Base-by-base conservation (phyloP, 1,140 invertebrate genomes). In the Dendroctonus ponderosae region DNA sequence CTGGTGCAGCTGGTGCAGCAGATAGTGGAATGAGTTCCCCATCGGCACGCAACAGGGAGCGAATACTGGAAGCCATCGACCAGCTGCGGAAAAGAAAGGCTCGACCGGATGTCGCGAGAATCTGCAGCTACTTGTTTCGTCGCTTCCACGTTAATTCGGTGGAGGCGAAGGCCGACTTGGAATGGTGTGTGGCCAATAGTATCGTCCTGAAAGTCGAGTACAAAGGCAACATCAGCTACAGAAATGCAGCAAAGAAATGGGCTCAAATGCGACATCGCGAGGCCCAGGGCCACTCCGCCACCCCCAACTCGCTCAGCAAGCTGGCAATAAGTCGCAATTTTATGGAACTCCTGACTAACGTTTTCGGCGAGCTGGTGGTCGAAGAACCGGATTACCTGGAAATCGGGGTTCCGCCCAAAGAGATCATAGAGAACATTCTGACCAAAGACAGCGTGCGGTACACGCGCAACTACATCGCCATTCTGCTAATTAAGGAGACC, bases 161-260 rank as follows among this genome's bases (percentile, higher is more conserved):
- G 52, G 89, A 91, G 58, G 90, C 90, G 7, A 88, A 88, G 74
- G 82, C 84, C 38, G 88, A 91, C 78, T 79, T 94, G 2, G 87
- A 91, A 76, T 83, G 84, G 76, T 84, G 92, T 70, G 86, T 93
- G 4, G 89, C 91, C 72, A 84, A 85, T 48, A 88, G 89, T 76
- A 85, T 87, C 67, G 88, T 94, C 9, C 85, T 91, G 60, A 91
- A 91, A 83, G 91, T 93, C 5, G 90, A 92, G 72, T 93, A 93
- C 79, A 93, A 94, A 80, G 90, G 91, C 69, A 90, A 86, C 79
- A 89, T 87, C 51, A 91, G 89, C 78, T 93, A 93, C 73, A 82
- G 91, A 70, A 92, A 92, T 80, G 90, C 90, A 7, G 85, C 85
- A n/a, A 89, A 89, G 79, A 89, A 86, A 83, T 83, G 83, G 68